Evolutionary conservation across 2,113 vertebrate species (phyloP), one percentile per base, ranked within the genome.

Genomic region (Hydropotes inermis): DNA sequence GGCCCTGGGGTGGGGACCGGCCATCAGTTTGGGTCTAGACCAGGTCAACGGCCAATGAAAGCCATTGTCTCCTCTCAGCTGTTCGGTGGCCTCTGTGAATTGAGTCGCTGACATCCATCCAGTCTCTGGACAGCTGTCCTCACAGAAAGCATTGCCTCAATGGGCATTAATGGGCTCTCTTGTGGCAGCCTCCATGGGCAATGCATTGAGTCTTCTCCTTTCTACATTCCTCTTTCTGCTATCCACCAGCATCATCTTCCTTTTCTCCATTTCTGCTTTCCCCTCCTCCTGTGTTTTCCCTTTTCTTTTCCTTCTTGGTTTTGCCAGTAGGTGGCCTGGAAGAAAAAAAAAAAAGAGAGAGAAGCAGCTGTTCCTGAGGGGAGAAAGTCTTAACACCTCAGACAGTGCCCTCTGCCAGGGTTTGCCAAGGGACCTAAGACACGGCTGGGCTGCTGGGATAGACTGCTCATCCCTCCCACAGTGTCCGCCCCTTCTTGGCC

Each of bases 81-180:
- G 94, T 91, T 96, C 7, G 3, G 61, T 97, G 96, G 94, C 36
- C 83, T 95, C 86, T 95, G 61, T 87, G 94, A 87, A 95, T 52
- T 76, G 52, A 95, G 45, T 52, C 79, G 55, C 64, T 94, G 95
- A 91, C 92, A 89, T 43, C 55, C 43, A 58, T 91, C 94, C 78
- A 90, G 93, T 70, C 47, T 74, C 78, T 89, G 30, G 95, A 89
- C 91, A 95, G 91, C 96, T 97, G 78, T 96, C 74, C 61, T 95
- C 84, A 83, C 47, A 86, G 27, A 89, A 94, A 61, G 50, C 45
- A 81, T 27, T 8, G 13, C 52, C 45, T 82, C 70, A 76, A 27
- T 30, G 52, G 78, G 57, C 47, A 89, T 91, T 52, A 47, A 58
- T 52, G 91, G 92, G 16, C 58, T 86, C 30, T 81, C 55, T 81